Base-by-base conservation (phyloP, 2,888 invertebrate species). In the Embidobia sp. region DNA sequence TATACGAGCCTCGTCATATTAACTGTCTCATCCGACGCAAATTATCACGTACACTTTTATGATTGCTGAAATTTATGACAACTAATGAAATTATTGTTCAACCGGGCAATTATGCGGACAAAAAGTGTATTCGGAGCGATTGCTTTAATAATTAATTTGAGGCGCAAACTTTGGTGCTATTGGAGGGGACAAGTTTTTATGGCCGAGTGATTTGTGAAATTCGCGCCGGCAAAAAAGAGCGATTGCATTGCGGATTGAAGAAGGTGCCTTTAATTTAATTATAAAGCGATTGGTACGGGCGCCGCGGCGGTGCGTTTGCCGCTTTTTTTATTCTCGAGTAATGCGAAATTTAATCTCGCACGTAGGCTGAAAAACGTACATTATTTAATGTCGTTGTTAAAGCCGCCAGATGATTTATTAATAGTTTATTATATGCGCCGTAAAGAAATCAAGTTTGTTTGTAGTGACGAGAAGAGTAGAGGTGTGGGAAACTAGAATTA, bases 41-140 rank as follows among this genome's bases (percentile, higher is more conserved):
- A 75, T 75, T 75, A 75, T 75, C 63, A 57, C 75, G 48, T 55
- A 48, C 31, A 16, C 67, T 63, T 69, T 75, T 75, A 69, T 67
- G 61, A 69, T 69, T 42, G 46, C 16, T 74, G 6, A 74, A 74
- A 74, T 74, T 74, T 74, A 74, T 35, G 49, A 59, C 66, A 46
- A 53, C 66, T 66, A 66, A 74, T 59, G 53, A 66, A 74, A 66
- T 51, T 42, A 59, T 73, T 66, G 59, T 51, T 66, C 44, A 11
- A 13, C 22, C 57, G 35, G 16, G 26, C 55, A 57, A 73, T 73
- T 73, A 73, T 10, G 27, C 0, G 16, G 13, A 16, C 42, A 42
- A 73, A 73, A 73, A 73, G 19, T 70, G 61, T 63, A 64, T 73
- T 73, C 64, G 64, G 46, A 44, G 51, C 55, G 35, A 73, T 73